Evolutionary conservation across 2,888 invertebrate genomes (phyloP), one percentile per base, ranked within the genome.

Genomic region (Drosophila eohydei): DNA sequence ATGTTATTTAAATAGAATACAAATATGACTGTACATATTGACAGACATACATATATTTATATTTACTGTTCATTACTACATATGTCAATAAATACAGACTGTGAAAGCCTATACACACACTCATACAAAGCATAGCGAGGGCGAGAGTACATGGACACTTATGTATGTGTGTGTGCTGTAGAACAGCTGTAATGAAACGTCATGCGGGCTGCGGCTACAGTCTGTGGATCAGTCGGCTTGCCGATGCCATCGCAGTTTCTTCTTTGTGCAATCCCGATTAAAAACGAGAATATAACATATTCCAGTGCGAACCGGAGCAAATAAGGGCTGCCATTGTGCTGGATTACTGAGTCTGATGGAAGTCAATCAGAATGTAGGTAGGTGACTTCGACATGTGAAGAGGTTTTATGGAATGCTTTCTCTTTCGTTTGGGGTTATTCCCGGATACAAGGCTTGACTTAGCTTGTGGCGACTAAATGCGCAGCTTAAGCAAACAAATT

Each of bases 221-320:
- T 40, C 36, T 32, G 43, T 44, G 63, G 40, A 30, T 79, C 66
- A 77, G 78, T 75, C 40, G 48, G 26, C 43, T 63, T 26, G 21
- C 30, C 48, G 61, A 61, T 56, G 59, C 59, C 62, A 59, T 30
- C 52, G 61, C 54, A 43, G 55, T 32, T 34, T 34, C 32, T 36
- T 56, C 65, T 64, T 54, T 74, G 70, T 66, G 52, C 56, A 59
- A 69, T 73, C 56, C 30, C 46, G 50, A 52, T 14, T 12, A 16
- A 60, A 55, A 34, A 51, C 56, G 32, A 50, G 70, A 54, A 60
- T 43, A 50, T 61, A 60, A 64, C 21, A 28, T 28, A 77, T 61
- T 78, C 80, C 68, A 76, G 80, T 72, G 72, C 36, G 40, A 76
- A 65, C 51, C 60, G 71, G 80, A 54, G 44, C n/a, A 43, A 66